A percentile compares a stretch with the other conserved stretches of the same genome.
Conservation (phyloP, 2,888 invertebrate genomes). For the Clostera curtula region DNA sequence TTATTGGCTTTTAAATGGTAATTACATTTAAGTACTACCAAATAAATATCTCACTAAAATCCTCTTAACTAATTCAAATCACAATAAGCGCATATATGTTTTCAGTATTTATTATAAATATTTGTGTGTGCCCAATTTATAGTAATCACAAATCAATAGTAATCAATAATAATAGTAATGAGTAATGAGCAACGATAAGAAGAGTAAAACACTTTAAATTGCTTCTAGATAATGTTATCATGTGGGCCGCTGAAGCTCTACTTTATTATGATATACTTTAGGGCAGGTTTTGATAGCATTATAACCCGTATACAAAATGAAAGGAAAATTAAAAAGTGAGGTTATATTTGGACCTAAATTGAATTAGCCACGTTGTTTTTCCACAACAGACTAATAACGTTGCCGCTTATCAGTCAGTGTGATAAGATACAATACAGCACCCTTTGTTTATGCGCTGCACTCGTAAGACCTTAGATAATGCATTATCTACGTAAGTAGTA, state of each 20-base stretch:
- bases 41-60: too few species aligned
- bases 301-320: slow-evolving; percentile 13
- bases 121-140: too few species aligned
- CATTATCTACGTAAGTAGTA: slow-evolving; percentile 49
- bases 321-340: slow-evolving; percentile 23
- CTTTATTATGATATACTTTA: slow-evolving; percentile 4
- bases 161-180: too few species aligned
- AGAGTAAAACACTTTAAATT: slow-evolving; percentile 1
- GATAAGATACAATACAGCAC: slow-evolving; percentile 64
- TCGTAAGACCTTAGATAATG: slow-evolving; percentile 56
- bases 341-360: slow-evolving; percentile 22
- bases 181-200: too few species aligned
- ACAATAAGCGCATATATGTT: not conserved
- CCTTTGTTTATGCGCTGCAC: slow-evolving; percentile 62
- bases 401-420: slow-evolving; percentile 47
- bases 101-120: too few species aligned
- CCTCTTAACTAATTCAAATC: not conserved
- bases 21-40: too few species aligned
- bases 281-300: slow-evolving; percentile 10
- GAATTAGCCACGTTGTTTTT: slow-evolving; percentile 38
- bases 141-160: too few species aligned
- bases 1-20: too few species aligned
- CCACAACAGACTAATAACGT: slow-evolving; percentile 48
- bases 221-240: not conserved
- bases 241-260: slow-evolving; percentile 3